Base-by-base conservation (phyloP, 2,113 vertebrate species). In the Labrus mixtus region DNA sequence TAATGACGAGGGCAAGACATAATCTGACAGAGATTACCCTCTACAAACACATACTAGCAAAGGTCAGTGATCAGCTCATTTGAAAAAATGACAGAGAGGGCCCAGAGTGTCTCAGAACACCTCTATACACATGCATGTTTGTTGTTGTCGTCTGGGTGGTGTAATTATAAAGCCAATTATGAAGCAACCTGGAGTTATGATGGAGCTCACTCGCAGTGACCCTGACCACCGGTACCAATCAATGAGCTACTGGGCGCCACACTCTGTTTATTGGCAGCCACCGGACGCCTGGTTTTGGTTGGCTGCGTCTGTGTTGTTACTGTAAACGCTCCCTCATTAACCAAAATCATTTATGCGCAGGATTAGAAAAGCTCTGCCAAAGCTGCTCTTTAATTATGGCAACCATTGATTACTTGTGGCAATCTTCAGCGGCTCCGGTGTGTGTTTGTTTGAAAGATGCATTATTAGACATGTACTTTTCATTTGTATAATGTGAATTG, bases 261-360 rank as follows among this genome's bases (percentile, higher is more conserved):
- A 19, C 73, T 61, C 58, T 73, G 60, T 66, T 81, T 78, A 79
- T 62, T 78, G 66, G 79, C 73, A 83, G 83, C 64, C 59, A 48
- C 50, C 33, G 66, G 39, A 3, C 8, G 22, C 46, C 71, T 65
- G 56, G 20, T 19, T 59, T 69, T 58, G 59, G 53, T 81, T 61
- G 71, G 29, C 79, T 78, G 87, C 71, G 50, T 76, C 57, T 72
- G 11, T 59, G 46, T 63, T 84, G 54, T 65, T 22, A n/a, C 54
- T 73, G 73, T 87, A 82, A 89, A 82, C 4, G 29, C 54, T 64
- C 64, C 29, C 74, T 87, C 74, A 86, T 85, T 86, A 87, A 78
- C 71, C 58, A 64, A 50, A 78, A 69, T 60, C 68, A 69, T 89
- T 89, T 76, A 73, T 78, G 50, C 59, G 43, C 59, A 51, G 60